Percentiles rank a stretch among this genome's conserved stretches.
Evolutionary conservation across 2,797 vertebrate species (phyloP).

Genomic region (Rhinogobio ventralis): DNA sequence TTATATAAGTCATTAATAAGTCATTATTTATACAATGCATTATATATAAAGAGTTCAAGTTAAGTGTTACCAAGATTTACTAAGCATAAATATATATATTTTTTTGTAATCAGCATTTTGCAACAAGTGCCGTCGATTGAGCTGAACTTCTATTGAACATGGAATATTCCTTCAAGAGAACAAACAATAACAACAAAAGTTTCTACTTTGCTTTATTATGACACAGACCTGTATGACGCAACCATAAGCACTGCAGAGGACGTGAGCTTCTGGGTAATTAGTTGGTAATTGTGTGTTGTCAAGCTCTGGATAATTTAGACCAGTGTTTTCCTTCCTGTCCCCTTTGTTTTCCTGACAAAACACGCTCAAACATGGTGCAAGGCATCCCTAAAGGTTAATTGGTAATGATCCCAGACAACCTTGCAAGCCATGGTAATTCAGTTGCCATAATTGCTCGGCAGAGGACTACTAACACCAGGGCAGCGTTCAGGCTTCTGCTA

Average conservation of each 20-base stretch:
- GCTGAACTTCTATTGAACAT: background rate
- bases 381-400: slow-evolving; percentile 71
- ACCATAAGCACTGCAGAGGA: background rate
- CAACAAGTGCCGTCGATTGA: background rate
- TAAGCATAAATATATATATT: background rate
- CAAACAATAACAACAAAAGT: background rate
- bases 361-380: slow-evolving; percentile 59
- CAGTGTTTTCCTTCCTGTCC: slow-evolving; percentile 49
- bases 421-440: slow-evolving; percentile 41
- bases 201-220: slow-evolving; percentile 2
- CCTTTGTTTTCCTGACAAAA: slow-evolving; percentile 52
- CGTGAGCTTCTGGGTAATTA: slow-evolving; percentile 36
- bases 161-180: background rate
- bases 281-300: slow-evolving; percentile 43
- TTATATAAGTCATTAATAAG: no score
- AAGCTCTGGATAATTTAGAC: slow-evolving; percentile 33
- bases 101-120: background rate
- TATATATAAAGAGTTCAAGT: background rate
- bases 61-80: background rate
- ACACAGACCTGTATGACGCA: slow-evolving; percentile 1
- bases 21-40: background rate
- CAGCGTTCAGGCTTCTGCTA: slow-evolving; percentile 20
- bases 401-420: slow-evolving; percentile 60
- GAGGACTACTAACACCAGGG: slow-evolving; percentile 25
- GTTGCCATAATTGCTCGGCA: slow-evolving; percentile 54